Percentiles rank a stretch among this genome's conserved stretches.
These are phyloP conservation scores for Calliopsis andreniformis DNA, from an alignment of 1,140 invertebrate species.

Conservation along the genomic window DNA sequence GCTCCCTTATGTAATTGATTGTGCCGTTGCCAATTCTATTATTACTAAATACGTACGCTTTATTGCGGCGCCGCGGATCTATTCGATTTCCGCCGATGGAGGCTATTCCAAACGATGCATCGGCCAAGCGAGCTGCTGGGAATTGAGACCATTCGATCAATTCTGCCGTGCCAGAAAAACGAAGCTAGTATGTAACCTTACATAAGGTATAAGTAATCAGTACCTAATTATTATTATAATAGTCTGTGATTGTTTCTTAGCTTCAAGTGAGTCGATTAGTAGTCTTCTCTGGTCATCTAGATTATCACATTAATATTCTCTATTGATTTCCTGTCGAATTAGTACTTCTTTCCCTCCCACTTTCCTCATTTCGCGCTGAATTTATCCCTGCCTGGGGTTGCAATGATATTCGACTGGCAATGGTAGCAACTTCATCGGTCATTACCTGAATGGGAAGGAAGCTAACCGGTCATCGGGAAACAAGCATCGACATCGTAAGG, in stretches of 20 bases:
- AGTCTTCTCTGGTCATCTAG: too few relatives aligned
- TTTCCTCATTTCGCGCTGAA: slow-evolving; percentile 15
- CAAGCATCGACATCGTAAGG: slow-evolving; percentile 47
- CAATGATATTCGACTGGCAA: slow-evolving; percentile 51
- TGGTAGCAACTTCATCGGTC: slow-evolving; percentile 60
- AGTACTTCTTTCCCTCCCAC: not conserved
- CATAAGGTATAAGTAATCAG: too few relatives aligned
- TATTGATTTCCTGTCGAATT: too few relatives aligned
- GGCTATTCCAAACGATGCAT: slow-evolving; percentile 15
- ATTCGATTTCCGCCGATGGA: not conserved
- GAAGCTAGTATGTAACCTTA: too few relatives aligned
- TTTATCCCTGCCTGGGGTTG: slow-evolving; percentile 28
- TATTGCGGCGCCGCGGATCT: slow-evolving; percentile 28
- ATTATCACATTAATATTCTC: too few relatives aligned
- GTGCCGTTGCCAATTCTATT: slow-evolving; percentile 60
- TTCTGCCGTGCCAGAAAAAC: not conserved
- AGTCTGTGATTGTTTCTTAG: too few relatives aligned
- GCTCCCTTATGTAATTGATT: slow-evolving; percentile 41
- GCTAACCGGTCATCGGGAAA: slow-evolving; percentile 40
- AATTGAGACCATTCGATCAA: slow-evolving; percentile 17
- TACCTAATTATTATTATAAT: too few relatives aligned
- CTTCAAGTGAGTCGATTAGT: too few relatives aligned
- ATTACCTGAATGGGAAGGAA: slow-evolving; percentile 42
- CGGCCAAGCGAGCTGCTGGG: slow-evolving; percentile 1
- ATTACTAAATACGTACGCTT: slow-evolving; percentile 57